Evolutionary conservation across 2,797 vertebrate genomes (phyloP), one percentile per base, ranked within the genome.

Genomic region (Clarias laeviceps): DNA sequence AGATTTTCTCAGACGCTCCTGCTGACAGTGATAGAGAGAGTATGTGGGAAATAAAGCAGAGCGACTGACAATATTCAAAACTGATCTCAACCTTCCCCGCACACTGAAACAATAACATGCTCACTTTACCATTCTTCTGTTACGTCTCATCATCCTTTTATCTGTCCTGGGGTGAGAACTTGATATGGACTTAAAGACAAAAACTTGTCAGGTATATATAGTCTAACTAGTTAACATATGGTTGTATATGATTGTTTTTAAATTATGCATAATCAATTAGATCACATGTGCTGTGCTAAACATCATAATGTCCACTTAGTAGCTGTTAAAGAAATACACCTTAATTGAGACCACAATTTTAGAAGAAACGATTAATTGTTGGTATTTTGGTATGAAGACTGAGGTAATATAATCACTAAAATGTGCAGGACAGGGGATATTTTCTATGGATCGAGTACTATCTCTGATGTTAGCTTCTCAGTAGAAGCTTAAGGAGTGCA

Each of bases 1-100:
- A 59, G 64, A 74, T 66, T 76, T 82, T 70, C 62, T 76, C 76
- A 84, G 59, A 85, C 40, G 20, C 37, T 80, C 80, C 61, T 77
- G 61, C 62, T 82, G 69, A 65, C 24, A 84, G 27, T 29, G 40
- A 54, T 4, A 20, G 37, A 32, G 4, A 17, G 64, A 27, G 40
- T 32, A 45, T 79, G 29, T 68, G 24, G 56, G 34, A 72, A 54
- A 40, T 18, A 54, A 64, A 66, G 66, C 50, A 37, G 5, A 15
- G 17, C 0, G 45, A 72, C 73, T 87, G 87, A 80, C 74, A 86
- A 15, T 59, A 77, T 82, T 90, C 69, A 68, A 87, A 90, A 82
- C 84, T 15, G 83, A 90, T 82, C 82, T 85, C 85, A 84, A 86
- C 91, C 89, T 90, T 82, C 87, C 65, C 78, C 34, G 84, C 80